Evolutionary conservation across 2,797 vertebrate species (phyloP), one percentile per base, ranked within the genome.

Genomic region (Myotis pilosus): DNA sequence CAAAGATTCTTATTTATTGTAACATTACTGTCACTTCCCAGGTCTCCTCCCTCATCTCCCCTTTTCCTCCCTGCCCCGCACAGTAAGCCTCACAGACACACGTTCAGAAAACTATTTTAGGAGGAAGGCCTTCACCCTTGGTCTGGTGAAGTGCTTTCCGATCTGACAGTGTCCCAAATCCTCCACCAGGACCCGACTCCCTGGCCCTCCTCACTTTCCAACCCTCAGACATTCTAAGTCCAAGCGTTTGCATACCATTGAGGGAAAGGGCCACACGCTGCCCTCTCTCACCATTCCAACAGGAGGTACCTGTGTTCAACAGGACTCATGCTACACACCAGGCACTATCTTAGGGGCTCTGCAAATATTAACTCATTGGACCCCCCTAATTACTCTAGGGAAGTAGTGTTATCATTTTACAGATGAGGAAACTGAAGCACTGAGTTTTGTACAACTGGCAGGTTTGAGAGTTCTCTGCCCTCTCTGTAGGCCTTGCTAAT

Each of bases 371-470:
- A 36, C 44, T 78, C 41, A 30, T 49, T 68, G 47, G 64, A 79
- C 19, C 4, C 17, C 47, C 57, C 12, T 30, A 80, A 74, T 53
- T 66, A 51, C 6, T 55, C 36, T n/a, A 68, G 7, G 51, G 12
- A 71, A 30, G 17, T 66, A 19, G 89, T 74, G 23, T 30, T 76
- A 22, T n/a, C 3, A 47, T 87, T 38, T 87, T 49, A 51, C 13
- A 83, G 88, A 93, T 86, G 44, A 95, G 33, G 36, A 95, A 92
- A 91, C 81, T 30, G 25, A 92, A 94, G 1, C 16, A 36, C 38
- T 8, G 5, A 69, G 13, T 33, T 92, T 81, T 47, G 41, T 17
- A 68, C 36, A 87, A 64, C 15, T 36, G 41, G n/a, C 38, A 79
- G 30, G 20, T 60, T 66, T 28, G 33, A 80, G 76, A 38, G 55